phyloP scores from a whole-genome alignment of 2,113 vertebrate species.

The Ciconia boyciana region DNA sequence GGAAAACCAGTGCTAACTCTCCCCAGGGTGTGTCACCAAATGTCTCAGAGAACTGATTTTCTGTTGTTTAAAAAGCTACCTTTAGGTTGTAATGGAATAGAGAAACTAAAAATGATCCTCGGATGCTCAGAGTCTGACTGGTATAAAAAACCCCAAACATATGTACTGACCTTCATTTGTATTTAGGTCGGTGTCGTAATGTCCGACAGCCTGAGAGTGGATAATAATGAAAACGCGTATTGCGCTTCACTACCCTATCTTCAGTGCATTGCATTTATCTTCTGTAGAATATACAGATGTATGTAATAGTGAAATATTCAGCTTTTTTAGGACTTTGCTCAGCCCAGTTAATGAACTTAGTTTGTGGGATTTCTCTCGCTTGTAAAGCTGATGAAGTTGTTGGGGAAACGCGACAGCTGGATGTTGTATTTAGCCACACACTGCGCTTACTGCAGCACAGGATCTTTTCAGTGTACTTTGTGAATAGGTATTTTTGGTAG shows the following conservation, averaged over 20 bases:
- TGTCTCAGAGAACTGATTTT: neutral
- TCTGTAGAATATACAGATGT: neutral
- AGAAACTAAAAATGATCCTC: neutral
- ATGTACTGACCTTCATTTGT: neutral
- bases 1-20: neutral
- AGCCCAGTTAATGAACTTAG: neutral
- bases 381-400: neutral
- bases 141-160: neutral
- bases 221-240: neutral
- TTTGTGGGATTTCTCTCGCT: neutral
- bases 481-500: neutral
- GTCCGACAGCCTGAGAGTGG: neutral
- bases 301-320: neutral
- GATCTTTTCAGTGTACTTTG: neutral
- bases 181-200: neutral
- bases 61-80: neutral
- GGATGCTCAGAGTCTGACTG: neutral
- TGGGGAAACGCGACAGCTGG: fast-evolving
- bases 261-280: neutral
- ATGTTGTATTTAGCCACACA: fast-evolving
- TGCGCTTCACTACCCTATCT: fast-evolving
- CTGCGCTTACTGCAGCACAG: neutral
- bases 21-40: neutral
- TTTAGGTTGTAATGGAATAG: neutral
- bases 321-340: neutral